phyloP scores from a whole-genome alignment of 2,888 invertebrate genomes.

The Mimachlamys varia region DNA sequence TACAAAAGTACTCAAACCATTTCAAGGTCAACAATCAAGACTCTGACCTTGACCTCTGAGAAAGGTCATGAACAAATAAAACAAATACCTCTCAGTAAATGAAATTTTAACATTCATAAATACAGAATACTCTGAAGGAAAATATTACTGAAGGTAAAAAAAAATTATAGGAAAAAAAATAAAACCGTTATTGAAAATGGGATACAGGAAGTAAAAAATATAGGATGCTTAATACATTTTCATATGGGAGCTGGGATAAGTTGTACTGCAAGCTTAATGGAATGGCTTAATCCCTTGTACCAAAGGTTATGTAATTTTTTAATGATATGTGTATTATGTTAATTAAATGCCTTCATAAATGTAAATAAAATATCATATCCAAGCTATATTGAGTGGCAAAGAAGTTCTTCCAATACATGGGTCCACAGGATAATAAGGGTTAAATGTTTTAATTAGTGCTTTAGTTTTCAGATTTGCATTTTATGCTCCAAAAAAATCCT shows the following conservation, averaged over 20 bases:
- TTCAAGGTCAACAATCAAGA: conserved; percentile 9
- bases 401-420: background rate
- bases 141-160: background rate
- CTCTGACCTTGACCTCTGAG: background rate
- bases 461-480: background rate
- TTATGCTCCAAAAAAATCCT: too few relatives aligned
- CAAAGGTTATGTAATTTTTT: background rate
- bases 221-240: background rate
- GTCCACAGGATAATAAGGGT: background rate
- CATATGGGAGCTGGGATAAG: background rate
- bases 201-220: background rate
- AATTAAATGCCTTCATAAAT: too few relatives aligned
- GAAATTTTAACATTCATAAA: too few relatives aligned
- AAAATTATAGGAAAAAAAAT: background rate
- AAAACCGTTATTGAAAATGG: background rate
- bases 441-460: background rate
- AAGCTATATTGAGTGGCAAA: background rate
- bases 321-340: too few relatives aligned
- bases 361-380: background rate
- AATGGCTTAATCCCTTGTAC: background rate
- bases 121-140: background rate
- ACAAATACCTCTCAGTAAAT: too few relatives aligned
- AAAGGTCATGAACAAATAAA: background rate
- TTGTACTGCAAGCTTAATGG: background rate
- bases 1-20: background rate